phyloP scores from a whole-genome alignment of 2,113 vertebrate genomes.

The Clarias macrocephalus region DNA sequence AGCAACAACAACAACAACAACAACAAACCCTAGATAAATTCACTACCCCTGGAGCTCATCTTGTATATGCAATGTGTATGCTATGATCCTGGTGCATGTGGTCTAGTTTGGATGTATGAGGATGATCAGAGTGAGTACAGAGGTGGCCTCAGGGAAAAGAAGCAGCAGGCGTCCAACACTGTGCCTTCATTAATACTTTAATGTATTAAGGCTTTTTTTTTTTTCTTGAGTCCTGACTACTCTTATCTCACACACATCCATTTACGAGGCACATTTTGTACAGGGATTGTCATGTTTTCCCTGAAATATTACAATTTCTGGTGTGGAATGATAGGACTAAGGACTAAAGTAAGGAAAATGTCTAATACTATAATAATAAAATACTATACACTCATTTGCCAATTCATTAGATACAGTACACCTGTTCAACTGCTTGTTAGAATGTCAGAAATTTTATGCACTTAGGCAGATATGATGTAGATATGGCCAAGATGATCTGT shows the following conservation, averaged over 20 bases:
- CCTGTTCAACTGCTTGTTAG: no score
- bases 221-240: not conserved
- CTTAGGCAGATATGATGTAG: no score
- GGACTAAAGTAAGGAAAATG: not conserved
- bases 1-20: no score
- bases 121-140: conserved; percentile 28
- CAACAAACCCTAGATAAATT: no score
- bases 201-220: conserved; percentile 1
- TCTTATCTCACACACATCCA: not conserved
- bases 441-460: no score
- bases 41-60: not conserved
- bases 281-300: not conserved
- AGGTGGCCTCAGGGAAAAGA: not conserved
- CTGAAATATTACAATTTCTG: not conserved
- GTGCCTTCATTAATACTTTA: conserved; percentile 15
- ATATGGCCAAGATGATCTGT: no score
- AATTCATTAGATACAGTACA: no score
- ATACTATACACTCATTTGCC: not conserved
- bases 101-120: not conserved
- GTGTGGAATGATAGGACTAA: not conserved
- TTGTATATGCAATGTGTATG: not conserved
- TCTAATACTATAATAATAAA: not conserved
- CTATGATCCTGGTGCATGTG: not conserved
- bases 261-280: not conserved
- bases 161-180: conserved; percentile 33